Percentiles rank a stretch among this genome's conserved stretches.
Conservation (phyloP, 2,113 vertebrate species). For the Cyanoderma ruficeps region DNA sequence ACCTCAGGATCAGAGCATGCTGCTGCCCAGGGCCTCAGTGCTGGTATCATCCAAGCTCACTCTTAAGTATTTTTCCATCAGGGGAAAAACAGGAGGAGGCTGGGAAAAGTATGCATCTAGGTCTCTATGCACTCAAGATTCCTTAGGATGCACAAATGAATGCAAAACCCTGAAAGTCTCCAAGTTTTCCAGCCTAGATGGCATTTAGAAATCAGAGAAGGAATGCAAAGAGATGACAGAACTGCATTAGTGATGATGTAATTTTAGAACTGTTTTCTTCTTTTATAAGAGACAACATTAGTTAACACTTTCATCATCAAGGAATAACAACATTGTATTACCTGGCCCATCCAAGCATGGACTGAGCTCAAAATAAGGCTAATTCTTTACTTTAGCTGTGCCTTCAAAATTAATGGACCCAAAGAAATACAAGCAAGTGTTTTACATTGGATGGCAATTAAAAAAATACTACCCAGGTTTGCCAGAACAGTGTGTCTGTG, state of each 20-base stretch:
- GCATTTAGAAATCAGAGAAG: neutral
- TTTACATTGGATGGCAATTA: neutral
- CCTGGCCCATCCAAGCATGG: neutral
- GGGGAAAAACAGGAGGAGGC: neutral
- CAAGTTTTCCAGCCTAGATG: neutral
- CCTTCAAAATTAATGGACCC: neutral
- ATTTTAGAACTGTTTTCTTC: neutral
- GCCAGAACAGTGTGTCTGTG: neutral
- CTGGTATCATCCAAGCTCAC: neutral
- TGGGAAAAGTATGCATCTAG: neutral
- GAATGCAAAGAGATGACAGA: neutral
- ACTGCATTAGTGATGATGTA: neutral
- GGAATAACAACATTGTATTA: neutral
- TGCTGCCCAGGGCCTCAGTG: neutral
- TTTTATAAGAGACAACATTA: neutral
- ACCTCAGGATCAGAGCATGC: neutral
- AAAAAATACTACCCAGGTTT: neutral
- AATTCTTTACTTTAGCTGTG: neutral
- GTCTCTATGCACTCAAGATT: neutral
- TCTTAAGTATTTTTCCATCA: neutral
- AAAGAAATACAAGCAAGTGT: neutral
- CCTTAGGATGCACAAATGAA: neutral
- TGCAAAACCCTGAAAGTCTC: neutral
- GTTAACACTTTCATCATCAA: neutral
- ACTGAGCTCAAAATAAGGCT: neutral